A percentile compares a stretch with the other conserved stretches of the same genome.
phyloP scores from a whole-genome alignment of 2,113 vertebrate genomes.

The Tetraodon nigroviridis region DNA sequence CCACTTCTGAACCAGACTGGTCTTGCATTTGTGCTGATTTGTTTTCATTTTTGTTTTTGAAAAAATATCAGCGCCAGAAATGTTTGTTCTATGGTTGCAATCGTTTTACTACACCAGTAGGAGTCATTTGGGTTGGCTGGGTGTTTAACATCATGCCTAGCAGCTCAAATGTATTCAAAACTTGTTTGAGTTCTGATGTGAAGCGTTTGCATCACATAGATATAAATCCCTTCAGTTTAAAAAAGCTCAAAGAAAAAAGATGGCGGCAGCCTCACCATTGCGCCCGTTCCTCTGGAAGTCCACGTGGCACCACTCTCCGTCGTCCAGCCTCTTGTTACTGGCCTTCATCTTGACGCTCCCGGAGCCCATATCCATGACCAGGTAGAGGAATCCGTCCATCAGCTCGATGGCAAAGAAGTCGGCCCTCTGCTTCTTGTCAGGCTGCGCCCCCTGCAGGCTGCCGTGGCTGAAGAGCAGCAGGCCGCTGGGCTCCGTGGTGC shows the following conservation, averaged over 20 bases:
- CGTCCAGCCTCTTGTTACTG: conserved; percentile 82
- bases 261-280: conserved; percentile 74
- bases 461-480: conserved; percentile 88
- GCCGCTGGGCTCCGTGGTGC: conserved; percentile 85
- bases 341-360: conserved; percentile 87
- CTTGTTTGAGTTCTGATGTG: too few relatives aligned
- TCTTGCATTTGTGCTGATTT: too few relatives aligned
- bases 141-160: too few relatives aligned
- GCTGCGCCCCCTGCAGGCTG: conserved; percentile 62
- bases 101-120: too few relatives aligned
- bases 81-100: too few relatives aligned
- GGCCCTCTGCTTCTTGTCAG: conserved; percentile 72
- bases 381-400: conserved; percentile 85
- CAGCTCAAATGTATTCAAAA: too few relatives aligned
- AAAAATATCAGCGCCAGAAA: too few relatives aligned
- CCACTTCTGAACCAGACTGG: too few relatives aligned
- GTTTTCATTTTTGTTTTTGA: too few relatives aligned
- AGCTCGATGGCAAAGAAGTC: conserved; percentile 91
- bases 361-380: conserved; percentile 92
- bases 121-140: too few relatives aligned
- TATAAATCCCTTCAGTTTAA: too few relatives aligned
- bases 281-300: conserved; percentile 90
- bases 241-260: conserved; percentile 21
- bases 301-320: conserved; percentile 92
- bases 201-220: too few relatives aligned